These are phyloP conservation scores for Gobionotothen gibberifrons DNA, from an alignment of 2,797 vertebrate species.

Conservation along the genomic window DNA sequence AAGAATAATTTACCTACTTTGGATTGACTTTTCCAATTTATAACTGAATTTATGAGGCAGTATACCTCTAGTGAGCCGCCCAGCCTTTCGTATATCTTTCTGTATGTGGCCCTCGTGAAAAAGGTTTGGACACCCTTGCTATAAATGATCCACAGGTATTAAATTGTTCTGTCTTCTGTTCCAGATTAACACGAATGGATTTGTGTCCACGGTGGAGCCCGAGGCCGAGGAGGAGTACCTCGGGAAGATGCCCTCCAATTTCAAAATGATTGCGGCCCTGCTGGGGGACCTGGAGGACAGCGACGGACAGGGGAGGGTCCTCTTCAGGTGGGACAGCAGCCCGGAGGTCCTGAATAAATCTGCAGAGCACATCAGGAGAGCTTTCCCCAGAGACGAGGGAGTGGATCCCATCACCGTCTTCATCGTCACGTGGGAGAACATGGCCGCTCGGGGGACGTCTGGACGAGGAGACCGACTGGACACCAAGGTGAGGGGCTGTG, in stretches of 20 bases:
- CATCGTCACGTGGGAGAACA: slow-evolving; percentile 91
- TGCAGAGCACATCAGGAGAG: slow-evolving; percentile 76
- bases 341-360: slow-evolving; percentile 74
- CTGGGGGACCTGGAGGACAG: slow-evolving; percentile 91
- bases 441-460: slow-evolving; percentile 76
- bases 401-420: slow-evolving; percentile 79
- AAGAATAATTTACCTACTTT: too few species aligned
- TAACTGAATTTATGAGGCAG: too few species aligned
- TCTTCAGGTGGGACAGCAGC: slow-evolving; percentile 87
- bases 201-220: slow-evolving; percentile 84
- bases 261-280: slow-evolving; percentile 87
- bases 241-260: slow-evolving; percentile 85
- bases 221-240: slow-evolving; percentile 82
- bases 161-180: not conserved
- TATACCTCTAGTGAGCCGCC: too few species aligned
- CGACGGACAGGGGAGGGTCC: slow-evolving; percentile 85
- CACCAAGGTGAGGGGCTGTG: slow-evolving; percentile 76
- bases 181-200: slow-evolving; percentile 90
- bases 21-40: too few species aligned
- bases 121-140: too few species aligned
- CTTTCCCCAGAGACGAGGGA: slow-evolving; percentile 79
- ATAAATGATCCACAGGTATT: not conserved
- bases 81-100: too few species aligned
- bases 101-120: too few species aligned
- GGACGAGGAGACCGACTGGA: slow-evolving; percentile 69